Evolutionary conservation across 2,113 vertebrate species (phyloP), one percentile per base, ranked within the genome.

Genomic region (Psilopogon haemacephalus): DNA sequence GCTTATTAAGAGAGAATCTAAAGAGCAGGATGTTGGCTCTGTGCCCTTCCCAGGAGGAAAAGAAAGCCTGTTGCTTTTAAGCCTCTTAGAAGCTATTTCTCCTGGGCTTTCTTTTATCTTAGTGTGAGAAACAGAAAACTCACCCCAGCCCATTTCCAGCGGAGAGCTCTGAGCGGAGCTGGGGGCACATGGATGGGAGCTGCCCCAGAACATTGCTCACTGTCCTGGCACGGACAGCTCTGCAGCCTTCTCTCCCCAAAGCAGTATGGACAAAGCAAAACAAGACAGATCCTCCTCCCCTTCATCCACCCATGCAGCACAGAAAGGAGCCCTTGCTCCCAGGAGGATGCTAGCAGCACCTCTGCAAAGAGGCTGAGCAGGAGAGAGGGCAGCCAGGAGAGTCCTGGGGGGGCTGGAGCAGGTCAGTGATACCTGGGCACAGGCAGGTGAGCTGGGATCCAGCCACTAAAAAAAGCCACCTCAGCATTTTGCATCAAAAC

Each of bases 31-130:
- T 20, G 15, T 37, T 95, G 95, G 78, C 89, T 48, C 16, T 6
- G 38, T 32, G 81, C 87, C 91, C 50, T 83, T 83, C 82, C 89
- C 50, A 12, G 84, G 59, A 85, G 87, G 85, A 38, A 67, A 87
- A 87, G 44, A 44, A 89, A 92, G 67, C 89, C 94, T 91, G 91
- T 87, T 93, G 91, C 91, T 94, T 89, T 58, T 79, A 94, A 94
- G 81, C 78, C 64, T 94, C 78, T 96, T 84, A 92, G 87, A 68
- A 95, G 63, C 78, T 23, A 12, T 73, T 92, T 78, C 89, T 89
- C 93, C 77, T 42, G 21, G 11, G 38, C 26, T 65, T 86, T 52
- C 67, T 82, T 84, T 68, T 21, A 52, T 65, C 58, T 68, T 24
- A 15, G 26, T 3, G 81, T 5, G n/a, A 78, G 74, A 68, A 92